A percentile compares a stretch with the other conserved stretches of the same genome.
Conservation (phyloP, 1,140 invertebrate species). For the Cryptotermes secundus region DNA sequence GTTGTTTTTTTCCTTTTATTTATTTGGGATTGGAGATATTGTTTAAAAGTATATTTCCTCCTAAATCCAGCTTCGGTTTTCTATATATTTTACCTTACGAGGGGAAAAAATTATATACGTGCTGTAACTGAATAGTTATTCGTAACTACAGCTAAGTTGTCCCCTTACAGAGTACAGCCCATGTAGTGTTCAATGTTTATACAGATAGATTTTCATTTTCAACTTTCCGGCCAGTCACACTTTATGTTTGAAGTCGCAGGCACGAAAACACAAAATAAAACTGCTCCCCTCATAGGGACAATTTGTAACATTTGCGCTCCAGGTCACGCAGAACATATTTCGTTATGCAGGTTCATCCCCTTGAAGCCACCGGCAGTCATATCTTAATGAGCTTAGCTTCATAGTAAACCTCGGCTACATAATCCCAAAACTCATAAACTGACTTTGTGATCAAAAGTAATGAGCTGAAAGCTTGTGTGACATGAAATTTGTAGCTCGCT, state of each 20-base stretch:
- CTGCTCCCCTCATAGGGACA: background rate
- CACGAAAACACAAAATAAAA: background rate
- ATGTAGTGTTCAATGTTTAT: background rate
- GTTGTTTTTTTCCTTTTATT: no score
- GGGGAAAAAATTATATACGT: no score
- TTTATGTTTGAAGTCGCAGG: background rate
- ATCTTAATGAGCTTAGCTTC: background rate
- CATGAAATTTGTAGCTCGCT: background rate
- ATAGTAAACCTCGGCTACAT: background rate
- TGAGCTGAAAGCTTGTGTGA: background rate
- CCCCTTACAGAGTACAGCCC: no score
- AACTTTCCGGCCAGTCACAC: background rate
- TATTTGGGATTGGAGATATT: no score
- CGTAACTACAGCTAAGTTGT: no score
- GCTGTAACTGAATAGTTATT: no score
- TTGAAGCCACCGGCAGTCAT: background rate
- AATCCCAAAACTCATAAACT: slow-evolving; percentile 11
- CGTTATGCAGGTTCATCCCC: background rate
- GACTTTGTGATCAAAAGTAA: slow-evolving; percentile 4
- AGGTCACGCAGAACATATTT: background rate
- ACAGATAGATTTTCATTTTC: background rate
- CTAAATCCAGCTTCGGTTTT: no score
- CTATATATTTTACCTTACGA: no score
- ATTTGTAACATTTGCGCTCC: background rate
- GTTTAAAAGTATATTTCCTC: no score